Percentiles rank a stretch among this genome's conserved stretches.
These are phyloP conservation scores for Beroe ovata DNA, from an alignment of 37 sponge, comb jelly and placozoan species.

Conservation along the genomic window DNA sequence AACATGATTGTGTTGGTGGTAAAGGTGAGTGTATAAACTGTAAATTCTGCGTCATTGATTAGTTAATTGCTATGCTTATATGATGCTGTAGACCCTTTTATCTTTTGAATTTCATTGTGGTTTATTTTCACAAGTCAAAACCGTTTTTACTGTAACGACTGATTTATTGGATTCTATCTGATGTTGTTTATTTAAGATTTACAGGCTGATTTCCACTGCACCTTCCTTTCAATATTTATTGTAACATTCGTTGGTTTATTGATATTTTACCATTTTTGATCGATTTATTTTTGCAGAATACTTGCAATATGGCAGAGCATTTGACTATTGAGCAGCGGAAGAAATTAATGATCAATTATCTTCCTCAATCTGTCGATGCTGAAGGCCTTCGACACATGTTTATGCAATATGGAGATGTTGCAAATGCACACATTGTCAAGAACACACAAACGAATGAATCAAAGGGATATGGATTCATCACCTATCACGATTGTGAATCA, in stretches of 20 bases:
- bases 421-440: slow-evolving; percentile 38
- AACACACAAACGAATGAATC: slow-evolving; percentile 49
- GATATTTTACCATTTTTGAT: background rate
- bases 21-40: too few relatives aligned
- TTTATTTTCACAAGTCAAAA: too few relatives aligned
- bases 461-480: slow-evolving; percentile 53
- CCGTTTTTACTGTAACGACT: too few relatives aligned
- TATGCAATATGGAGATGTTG: slow-evolving; percentile 15
- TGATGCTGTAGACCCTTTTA: too few relatives aligned
- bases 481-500: background rate
- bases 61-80: too few relatives aligned
- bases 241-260: too few relatives aligned
- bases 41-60: too few relatives aligned
- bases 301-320: slow-evolving; percentile 12
- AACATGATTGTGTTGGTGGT: too few relatives aligned
- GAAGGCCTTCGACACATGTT: slow-evolving; percentile 1
- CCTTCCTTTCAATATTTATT: background rate
- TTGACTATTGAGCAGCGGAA: slow-evolving; percentile 27
- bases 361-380: background rate
- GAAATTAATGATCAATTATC: slow-evolving; percentile 50
- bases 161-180: too few relatives aligned
- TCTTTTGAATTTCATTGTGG: too few relatives aligned
- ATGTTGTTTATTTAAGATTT: too few relatives aligned
- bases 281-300: background rate
- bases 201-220: too few relatives aligned